A percentile compares a stretch with the other conserved stretches of the same genome.
Conservation (phyloP, 35 echinoderm and acorn worm species). For the Lytechinus variegatus region DNA sequence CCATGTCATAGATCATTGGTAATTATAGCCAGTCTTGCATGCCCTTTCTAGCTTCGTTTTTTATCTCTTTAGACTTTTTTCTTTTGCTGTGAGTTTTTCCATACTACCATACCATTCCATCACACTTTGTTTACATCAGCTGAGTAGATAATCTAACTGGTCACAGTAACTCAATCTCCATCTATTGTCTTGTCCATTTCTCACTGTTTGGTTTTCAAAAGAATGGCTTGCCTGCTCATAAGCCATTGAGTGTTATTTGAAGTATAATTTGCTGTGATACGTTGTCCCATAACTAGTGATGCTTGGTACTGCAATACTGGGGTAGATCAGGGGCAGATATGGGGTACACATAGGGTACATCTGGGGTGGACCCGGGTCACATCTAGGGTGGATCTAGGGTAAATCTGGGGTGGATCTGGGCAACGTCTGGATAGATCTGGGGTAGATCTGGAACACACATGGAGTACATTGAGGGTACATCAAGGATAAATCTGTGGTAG, state of each 20-base stretch:
- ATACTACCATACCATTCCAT: constrained; percentile 19
- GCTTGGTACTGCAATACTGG: not conserved
- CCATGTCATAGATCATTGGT: not conserved
- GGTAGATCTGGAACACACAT: too few species aligned
- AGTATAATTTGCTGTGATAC: not conserved
- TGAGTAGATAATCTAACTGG: not conserved
- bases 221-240: not conserved
- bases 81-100: constrained; percentile 27
- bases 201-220: not conserved
- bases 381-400: too few species aligned
- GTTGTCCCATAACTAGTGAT: not conserved
- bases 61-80: constrained; percentile 2
- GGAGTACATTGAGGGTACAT: too few species aligned
- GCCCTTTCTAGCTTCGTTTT: not conserved
- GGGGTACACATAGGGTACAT: too few species aligned
- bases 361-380: too few species aligned
- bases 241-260: not conserved
- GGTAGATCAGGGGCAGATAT: too few species aligned
- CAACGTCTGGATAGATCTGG: too few species aligned
- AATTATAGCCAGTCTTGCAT: not conserved
- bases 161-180: not conserved
- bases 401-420: too few species aligned
- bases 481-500: too few species aligned
- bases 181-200: not conserved
- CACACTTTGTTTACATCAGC: not conserved